Conservation (phyloP, 2,797 vertebrate genomes). For the Macroramphosus scolopax region DNA sequence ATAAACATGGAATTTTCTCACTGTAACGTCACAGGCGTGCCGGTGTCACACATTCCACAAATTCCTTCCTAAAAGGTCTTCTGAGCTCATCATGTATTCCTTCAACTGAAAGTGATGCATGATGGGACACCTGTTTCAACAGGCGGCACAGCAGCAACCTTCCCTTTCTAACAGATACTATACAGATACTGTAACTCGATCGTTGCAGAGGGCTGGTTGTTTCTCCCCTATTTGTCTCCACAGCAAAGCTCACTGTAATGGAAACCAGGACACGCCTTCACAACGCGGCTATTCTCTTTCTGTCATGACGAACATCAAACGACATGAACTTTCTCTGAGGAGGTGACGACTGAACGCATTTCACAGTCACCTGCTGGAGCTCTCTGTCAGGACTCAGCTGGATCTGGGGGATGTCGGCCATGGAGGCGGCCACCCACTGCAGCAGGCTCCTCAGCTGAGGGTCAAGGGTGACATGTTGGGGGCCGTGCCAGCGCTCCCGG, state of each 20-base stretch:
- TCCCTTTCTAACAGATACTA: neutral
- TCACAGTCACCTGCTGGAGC: conserved; percentile 81
- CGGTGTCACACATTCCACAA: too few species aligned
- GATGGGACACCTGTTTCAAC: too few species aligned
- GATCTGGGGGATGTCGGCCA: conserved; percentile 83
- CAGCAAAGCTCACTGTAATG: conserved; percentile 4
- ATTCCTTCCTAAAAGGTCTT: too few species aligned
- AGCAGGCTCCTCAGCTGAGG: conserved; percentile 86
- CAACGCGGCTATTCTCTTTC: too few species aligned
- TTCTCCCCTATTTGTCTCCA: conserved; percentile 21
- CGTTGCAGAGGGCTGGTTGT: conserved; percentile 1
- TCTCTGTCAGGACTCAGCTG: conserved; percentile 82
- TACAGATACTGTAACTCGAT: neutral
- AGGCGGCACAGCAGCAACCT: too few species aligned
- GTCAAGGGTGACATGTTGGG: conserved; percentile 77
- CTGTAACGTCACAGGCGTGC: too few species aligned
- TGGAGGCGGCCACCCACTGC: conserved; percentile 92
- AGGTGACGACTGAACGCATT: neutral
- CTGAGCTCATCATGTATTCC: too few species aligned
- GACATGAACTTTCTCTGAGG: neutral
- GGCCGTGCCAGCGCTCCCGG: conserved; percentile 72
- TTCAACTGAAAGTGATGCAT: too few species aligned
- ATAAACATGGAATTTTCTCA: too few species aligned
- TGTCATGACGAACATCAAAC: conserved; percentile 12
- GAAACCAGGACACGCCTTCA: conserved; percentile 10